A percentile compares a stretch with the other conserved stretches of the same genome.
Conservation (phyloP, 1,140 invertebrate genomes). For the Drosophila ambigua region DNA sequence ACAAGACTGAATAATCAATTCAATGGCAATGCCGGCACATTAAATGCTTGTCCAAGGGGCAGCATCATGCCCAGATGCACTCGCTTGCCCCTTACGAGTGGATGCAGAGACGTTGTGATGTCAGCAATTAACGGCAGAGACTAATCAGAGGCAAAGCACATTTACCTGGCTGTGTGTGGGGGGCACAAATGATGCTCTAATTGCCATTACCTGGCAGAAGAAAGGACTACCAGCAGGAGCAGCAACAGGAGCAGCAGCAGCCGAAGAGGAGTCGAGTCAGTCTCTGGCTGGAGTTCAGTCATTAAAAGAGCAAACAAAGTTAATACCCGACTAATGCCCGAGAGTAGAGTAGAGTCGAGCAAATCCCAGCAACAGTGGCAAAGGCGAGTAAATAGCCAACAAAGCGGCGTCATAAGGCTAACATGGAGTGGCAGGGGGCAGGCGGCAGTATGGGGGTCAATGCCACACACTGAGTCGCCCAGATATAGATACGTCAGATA, state of each 20-base stretch:
- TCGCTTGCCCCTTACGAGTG: background rate
- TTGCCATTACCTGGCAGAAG: constrained; percentile 39
- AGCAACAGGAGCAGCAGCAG: background rate
- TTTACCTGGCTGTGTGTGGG: constrained; percentile 44
- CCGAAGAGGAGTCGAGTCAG: background rate
- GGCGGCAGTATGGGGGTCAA: constrained; percentile 16
- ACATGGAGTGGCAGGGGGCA: constrained; percentile 8
- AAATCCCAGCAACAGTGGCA: constrained; percentile 45
- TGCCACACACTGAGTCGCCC: background rate
- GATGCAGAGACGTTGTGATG: constrained; percentile 21
- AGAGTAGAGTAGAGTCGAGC: constrained; percentile 19
- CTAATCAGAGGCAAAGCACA: constrained; percentile 64
- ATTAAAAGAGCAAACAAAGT: constrained; percentile 70
- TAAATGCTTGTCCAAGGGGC: constrained; percentile 23
- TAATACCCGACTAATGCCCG: constrained; percentile 51
- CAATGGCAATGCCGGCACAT: constrained; percentile 17
- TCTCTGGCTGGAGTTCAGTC: constrained; percentile 25
- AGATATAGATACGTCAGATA: background rate
- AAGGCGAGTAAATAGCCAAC: constrained; percentile 40
- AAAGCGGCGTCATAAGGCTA: constrained; percentile 43
- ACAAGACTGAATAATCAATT: constrained; percentile 16
- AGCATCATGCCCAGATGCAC: constrained; percentile 7
- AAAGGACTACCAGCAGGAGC: constrained; percentile 9
- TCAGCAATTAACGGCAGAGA: constrained; percentile 60
- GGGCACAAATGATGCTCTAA: constrained; percentile 64